Percentiles rank a stretch among this genome's conserved stretches.
phyloP scores from a whole-genome alignment of 2,113 vertebrate species.

The Castor canadensis region DNA sequence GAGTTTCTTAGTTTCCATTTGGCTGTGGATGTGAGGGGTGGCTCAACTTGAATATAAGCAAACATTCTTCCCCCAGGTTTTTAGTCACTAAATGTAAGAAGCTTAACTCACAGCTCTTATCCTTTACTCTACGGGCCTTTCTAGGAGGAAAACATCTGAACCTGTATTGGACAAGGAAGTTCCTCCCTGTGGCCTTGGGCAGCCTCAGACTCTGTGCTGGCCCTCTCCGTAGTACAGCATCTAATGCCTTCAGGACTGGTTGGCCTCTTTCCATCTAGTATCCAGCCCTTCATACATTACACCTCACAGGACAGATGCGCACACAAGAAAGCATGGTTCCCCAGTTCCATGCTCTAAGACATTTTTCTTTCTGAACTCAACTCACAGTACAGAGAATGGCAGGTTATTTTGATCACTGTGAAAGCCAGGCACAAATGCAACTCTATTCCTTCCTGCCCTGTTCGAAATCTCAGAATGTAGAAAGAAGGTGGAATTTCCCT shows the following conservation, averaged over 20 bases:
- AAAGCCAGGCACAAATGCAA: not conserved
- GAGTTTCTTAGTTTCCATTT: not conserved
- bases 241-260: not conserved
- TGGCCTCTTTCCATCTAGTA: not conserved
- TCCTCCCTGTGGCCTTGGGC: not conserved
- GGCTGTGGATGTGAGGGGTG: not conserved
- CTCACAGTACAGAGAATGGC: not conserved
- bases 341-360: not conserved
- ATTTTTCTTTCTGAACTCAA: not conserved
- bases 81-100: not conserved
- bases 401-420: not conserved
- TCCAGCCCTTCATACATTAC: not conserved
- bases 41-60: not conserved
- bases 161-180: not conserved
- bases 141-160: slow-evolving; percentile 10
- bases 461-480: not conserved
- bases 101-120: not conserved
- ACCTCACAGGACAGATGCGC: not conserved
- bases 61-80: not conserved
- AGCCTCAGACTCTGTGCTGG: not conserved
- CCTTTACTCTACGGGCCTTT: slow-evolving; percentile 8
- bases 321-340: not conserved
- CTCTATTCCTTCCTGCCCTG: not conserved
- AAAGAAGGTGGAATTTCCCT: not conserved
- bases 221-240: not conserved